Conservation (phyloP, 2,113 vertebrate genomes). For the Equus quagga region DNA sequence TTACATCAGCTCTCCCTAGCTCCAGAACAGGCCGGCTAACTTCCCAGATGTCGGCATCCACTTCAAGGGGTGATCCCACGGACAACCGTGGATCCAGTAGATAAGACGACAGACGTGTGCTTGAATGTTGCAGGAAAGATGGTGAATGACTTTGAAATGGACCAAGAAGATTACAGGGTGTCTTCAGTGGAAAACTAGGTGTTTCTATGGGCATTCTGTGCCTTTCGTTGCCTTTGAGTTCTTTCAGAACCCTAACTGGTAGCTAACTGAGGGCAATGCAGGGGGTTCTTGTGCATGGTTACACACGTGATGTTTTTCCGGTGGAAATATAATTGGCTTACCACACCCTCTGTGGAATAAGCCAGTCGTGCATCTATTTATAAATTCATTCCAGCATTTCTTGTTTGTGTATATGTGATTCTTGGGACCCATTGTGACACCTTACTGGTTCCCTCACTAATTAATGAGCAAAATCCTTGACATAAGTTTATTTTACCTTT, state of each 20-base stretch:
- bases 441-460: neutral
- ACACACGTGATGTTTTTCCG: neutral
- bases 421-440: neutral
- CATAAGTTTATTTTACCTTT: neutral
- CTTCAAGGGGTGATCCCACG: neutral
- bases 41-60: neutral
- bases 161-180: neutral
- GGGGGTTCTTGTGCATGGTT: neutral
- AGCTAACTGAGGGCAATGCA: neutral
- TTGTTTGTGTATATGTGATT: neutral
- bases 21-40: neutral
- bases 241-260: neutral
- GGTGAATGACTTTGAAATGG: neutral
- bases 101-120: neutral
- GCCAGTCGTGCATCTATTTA: neutral
- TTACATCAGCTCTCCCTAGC: fast-evolving
- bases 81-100: neutral
- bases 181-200: neutral
- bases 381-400: neutral
- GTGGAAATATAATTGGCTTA: neutral
- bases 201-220: neutral
- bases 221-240: neutral
- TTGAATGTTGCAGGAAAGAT: neutral
- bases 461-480: neutral
- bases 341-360: neutral